phyloP scores from a whole-genome alignment of 2,113 vertebrate genomes.

The Butastur rufipennis region DNA sequence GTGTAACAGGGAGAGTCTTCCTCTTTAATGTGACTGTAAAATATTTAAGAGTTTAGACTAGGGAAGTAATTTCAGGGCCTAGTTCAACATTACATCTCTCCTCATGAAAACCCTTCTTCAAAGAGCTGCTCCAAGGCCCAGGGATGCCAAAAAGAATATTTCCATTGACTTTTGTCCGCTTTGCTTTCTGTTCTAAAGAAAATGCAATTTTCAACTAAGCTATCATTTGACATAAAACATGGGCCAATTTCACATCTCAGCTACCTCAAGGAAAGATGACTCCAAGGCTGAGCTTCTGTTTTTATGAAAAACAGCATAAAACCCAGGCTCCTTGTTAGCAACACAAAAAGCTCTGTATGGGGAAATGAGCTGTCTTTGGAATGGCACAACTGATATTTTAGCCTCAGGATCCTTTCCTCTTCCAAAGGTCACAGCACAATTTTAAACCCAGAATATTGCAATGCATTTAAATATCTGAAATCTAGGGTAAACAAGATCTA shows the following conservation, averaged over 20 bases:
- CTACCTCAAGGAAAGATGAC: slow-evolving; percentile 4
- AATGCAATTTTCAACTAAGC: slow-evolving; percentile 15
- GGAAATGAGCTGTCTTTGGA: slow-evolving; percentile 33
- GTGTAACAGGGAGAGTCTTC: not conserved
- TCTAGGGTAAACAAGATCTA: not conserved
- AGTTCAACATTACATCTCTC: not conserved
- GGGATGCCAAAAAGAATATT: slow-evolving; percentile 5
- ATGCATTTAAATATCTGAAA: slow-evolving; percentile 4
- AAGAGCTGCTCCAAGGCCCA: not conserved
- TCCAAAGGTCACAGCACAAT: slow-evolving; percentile 14
- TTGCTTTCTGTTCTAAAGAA: slow-evolving; percentile 6
- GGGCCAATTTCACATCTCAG: not conserved
- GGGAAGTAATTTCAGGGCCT: not conserved
- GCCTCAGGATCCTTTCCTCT: slow-evolving; percentile 24
- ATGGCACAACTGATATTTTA: slow-evolving; percentile 11
- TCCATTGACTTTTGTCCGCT: slow-evolving; percentile 10
- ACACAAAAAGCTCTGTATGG: not conserved
- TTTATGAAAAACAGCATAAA: not conserved
- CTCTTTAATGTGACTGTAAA: not conserved
- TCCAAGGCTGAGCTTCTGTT: slow-evolving; percentile 16
- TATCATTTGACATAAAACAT: slow-evolving; percentile 12
- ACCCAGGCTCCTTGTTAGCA: slow-evolving; percentile 20
- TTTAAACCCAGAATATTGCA: slow-evolving; percentile 10
- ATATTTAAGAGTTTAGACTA: slow-evolving; percentile 8
- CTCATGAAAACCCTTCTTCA: not conserved